Base-by-base conservation (phyloP, 1,140 invertebrate species). In the Drosophila virilis region DNA sequence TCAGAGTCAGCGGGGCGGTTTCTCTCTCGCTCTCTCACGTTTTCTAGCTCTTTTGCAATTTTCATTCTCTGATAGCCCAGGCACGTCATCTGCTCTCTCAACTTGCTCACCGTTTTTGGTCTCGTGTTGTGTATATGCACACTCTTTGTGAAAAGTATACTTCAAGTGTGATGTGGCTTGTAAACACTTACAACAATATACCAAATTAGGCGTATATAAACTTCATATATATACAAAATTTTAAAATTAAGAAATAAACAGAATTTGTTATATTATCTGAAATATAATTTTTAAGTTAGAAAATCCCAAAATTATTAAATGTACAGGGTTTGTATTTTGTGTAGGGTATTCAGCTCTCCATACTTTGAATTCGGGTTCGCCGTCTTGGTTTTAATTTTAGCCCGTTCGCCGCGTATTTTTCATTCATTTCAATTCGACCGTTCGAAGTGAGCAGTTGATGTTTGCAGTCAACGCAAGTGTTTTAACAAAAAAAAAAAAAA, bases 401-500 rank as follows among this genome's bases (percentile, higher is more conserved):
- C 82, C 79, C 60, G 68, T 71, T 70, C 43, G 64, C 60, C 82
- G 81, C 54, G 70, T 59, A 60, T 71, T 57, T 80, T 76, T 79
- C 77, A 91, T 91, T 91, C 88, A 91, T 88, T 91, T 91, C 80
- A 80, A 74, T 91, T 91, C 78, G 78, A 80, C 74, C 76, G 80
- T 74, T 84, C 59, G 45, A 71, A 52, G 64, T 71, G 71, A 69
- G 59, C 65, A 67, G 80, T 89, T 74, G 72, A 28, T 50, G 52
- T 74, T 43, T 43, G 42, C 45, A 50, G 54, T 59, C 82, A 76
- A 65, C 74, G 82, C 71, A 82, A 73, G 54, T 60, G 69, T 51
- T 77, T 70, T 72, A 50, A 67, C 62, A 50, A 71, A 71, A 43
- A 75, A 52, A 58, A 46, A 55, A 73, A 38, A 76, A 62, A 58